Conservation (phyloP, 1,140 invertebrate genomes). For the Musca vetustissima region DNA sequence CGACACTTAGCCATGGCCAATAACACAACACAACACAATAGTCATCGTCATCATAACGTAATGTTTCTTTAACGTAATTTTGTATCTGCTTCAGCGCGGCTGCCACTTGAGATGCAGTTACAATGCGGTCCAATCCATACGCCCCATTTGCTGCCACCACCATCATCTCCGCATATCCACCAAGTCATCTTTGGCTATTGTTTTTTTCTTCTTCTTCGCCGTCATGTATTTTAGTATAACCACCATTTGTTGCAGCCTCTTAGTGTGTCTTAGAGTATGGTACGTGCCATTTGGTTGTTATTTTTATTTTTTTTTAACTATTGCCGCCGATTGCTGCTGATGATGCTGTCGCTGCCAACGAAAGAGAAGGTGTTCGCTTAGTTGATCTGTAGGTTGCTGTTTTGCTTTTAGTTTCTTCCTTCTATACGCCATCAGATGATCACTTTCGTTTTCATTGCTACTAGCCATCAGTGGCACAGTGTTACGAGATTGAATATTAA, state of each 20-base stretch:
- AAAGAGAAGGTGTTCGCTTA: slow-evolving; percentile 19
- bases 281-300: slow-evolving; percentile 7
- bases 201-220: background rate
- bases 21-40: slow-evolving; percentile 2
- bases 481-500: no score
- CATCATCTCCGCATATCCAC: background rate
- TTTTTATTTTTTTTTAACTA: background rate
- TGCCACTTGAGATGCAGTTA: no score
- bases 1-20: slow-evolving; percentile 1
- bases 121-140: no score
- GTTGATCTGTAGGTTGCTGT: background rate
- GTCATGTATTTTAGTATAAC: no score
- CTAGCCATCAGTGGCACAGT: no score
- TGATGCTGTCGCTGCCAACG: background rate
- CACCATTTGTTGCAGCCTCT: background rate
- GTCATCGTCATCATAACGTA: slow-evolving; percentile 21
- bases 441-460: slow-evolving; percentile 19
- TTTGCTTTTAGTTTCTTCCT: no score
- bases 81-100: no score
- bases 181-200: slow-evolving; percentile 11
- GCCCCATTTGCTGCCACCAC: no score
- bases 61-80: slow-evolving; percentile 10
- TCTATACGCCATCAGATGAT: background rate
- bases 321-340: no score
- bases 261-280: background rate